These are phyloP conservation scores for Polietes domitor DNA, from an alignment of 2,888 invertebrate species.

Conservation along the genomic window DNA sequence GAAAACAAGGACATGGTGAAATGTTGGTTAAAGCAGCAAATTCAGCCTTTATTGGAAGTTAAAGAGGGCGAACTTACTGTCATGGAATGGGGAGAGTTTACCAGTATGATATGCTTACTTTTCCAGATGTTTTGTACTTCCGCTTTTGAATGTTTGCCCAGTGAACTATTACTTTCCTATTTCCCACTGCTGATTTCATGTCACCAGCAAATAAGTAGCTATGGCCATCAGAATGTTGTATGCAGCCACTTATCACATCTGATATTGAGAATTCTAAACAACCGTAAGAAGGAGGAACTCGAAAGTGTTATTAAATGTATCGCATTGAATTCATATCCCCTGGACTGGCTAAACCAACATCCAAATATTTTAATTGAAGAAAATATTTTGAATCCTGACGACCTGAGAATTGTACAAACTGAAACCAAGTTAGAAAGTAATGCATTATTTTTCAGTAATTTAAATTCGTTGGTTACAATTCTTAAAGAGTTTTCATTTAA, in stretches of 20 bases:
- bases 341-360: slow-evolving; percentile 71
- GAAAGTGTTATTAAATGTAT: slow-evolving; percentile 71
- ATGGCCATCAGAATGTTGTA: slow-evolving; percentile 49
- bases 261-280: slow-evolving; percentile 75
- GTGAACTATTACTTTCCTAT: slow-evolving; percentile 72
- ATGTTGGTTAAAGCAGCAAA: slow-evolving; percentile 62
- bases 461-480: slow-evolving; percentile 57
- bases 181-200: slow-evolving; percentile 76
- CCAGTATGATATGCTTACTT: slow-evolving; percentile 69
- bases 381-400: slow-evolving; percentile 53
- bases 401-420: slow-evolving; percentile 54
- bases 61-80: slow-evolving; percentile 74
- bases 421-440: slow-evolving; percentile 67
- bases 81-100: slow-evolving; percentile 75
- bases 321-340: slow-evolving; percentile 67
- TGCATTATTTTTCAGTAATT: neutral
- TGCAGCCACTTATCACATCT: slow-evolving; percentile 68
- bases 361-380: slow-evolving; percentile 70
- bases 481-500: slow-evolving; percentile 68
- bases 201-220: slow-evolving; percentile 70
- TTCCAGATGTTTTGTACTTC: slow-evolving; percentile 78
- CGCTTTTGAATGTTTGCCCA: slow-evolving; percentile 76
- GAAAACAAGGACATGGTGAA: slow-evolving; percentile 69
- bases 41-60: slow-evolving; percentile 72
- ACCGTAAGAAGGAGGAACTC: slow-evolving; percentile 73